phyloP scores from a whole-genome alignment of 2,888 invertebrate species.

The Lithophane ornitopus region DNA sequence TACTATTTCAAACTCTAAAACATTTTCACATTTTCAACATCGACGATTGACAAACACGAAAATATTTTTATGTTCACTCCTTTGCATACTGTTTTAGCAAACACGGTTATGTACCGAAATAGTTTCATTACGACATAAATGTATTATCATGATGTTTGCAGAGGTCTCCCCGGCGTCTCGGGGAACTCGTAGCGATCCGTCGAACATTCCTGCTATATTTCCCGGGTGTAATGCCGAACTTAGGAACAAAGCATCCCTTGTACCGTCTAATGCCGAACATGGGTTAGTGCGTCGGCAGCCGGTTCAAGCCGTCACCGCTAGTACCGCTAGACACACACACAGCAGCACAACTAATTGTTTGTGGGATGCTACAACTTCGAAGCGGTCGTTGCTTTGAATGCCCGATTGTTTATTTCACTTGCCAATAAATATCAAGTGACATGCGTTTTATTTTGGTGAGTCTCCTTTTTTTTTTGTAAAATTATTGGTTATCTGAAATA shows the following conservation, averaged over 20 bases:
- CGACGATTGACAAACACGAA: background rate
- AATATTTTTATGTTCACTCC: background rate
- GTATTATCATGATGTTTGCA: constrained; percentile 66
- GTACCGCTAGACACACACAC: constrained; percentile 36
- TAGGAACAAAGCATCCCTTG: constrained; percentile 78
- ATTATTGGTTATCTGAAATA: background rate
- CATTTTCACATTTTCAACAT: background rate
- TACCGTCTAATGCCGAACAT: constrained; percentile 69
- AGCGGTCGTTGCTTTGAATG: constrained; percentile 33
- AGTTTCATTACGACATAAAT: constrained; percentile 69
- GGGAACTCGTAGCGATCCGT: constrained; percentile 71
- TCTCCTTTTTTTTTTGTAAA: background rate
- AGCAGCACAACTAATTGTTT: constrained; percentile 62
- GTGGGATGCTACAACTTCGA: constrained; percentile 48
- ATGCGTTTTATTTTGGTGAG: background rate
- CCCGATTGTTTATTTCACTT: constrained; percentile 21
- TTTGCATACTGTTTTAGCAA: constrained; percentile 26
- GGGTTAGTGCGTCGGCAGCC: constrained; percentile 65
- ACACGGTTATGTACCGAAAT: constrained; percentile 51
- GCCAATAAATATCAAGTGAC: constrained; percentile 12
- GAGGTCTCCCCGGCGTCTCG: constrained; percentile 68
- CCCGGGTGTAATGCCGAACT: constrained; percentile 78
- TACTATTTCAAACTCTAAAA: background rate
- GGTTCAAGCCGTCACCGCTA: constrained; percentile 58
- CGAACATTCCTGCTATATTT: constrained; percentile 78